Conservation (phyloP, 2,888 invertebrate genomes). For the Cephus sareptanus region DNA sequence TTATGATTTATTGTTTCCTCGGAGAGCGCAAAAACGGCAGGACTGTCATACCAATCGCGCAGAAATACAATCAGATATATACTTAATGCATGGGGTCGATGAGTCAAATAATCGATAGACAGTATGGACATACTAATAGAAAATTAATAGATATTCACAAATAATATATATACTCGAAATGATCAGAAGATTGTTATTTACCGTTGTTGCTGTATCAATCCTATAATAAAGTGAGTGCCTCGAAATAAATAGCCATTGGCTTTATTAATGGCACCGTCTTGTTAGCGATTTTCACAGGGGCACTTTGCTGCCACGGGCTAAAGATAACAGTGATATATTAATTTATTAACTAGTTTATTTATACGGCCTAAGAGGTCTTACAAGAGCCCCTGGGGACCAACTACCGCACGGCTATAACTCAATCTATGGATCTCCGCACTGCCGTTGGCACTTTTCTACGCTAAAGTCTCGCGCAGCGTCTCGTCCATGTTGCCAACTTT, state of each 20-base stretch:
- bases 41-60: neutral
- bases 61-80: neutral
- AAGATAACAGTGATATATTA: conserved; percentile 55
- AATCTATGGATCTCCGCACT: conserved; percentile 40
- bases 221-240: conserved; percentile 43
- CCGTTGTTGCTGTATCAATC: conserved; percentile 26
- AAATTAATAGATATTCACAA: neutral
- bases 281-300: conserved; percentile 47
- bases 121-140: neutral
- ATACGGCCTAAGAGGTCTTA: conserved; percentile 45
- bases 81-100: neutral
- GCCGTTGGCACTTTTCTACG: conserved; percentile 3
- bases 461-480: neutral
- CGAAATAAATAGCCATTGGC: conserved; percentile 41
- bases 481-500: conserved; percentile 36
- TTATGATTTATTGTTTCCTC: conserved; percentile 34
- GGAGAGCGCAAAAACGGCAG: conserved; percentile 8
- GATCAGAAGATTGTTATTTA: neutral
- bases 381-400: conserved; percentile 34
- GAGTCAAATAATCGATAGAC: neutral
- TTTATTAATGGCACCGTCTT: conserved; percentile 45
- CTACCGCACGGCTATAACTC: conserved; percentile 47
- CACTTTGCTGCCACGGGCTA: conserved; percentile 34
- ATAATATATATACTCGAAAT: neutral
- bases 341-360: conserved; percentile 60